Evolutionary conservation across 2,888 invertebrate genomes (phyloP).

Genomic region (Baronia brevicornis): DNA sequence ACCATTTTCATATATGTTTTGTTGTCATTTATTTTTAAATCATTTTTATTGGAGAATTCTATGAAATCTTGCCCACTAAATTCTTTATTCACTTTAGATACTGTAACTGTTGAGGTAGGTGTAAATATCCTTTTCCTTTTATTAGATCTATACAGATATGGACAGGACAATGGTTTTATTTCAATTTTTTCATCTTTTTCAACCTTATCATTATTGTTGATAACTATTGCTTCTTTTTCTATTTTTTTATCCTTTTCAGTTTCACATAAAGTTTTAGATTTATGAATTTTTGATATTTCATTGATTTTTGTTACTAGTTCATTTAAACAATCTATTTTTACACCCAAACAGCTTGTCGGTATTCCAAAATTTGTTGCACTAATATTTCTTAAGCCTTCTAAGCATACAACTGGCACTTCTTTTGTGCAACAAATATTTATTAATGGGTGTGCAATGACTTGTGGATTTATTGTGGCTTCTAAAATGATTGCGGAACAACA

Average conservation of each 20-base stretch:
- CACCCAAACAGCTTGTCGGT: conserved; percentile 54
- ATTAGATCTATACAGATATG: conserved; percentile 48
- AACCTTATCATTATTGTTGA: conserved; percentile 10
- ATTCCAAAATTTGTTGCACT: conserved; percentile 49
- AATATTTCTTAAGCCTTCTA: conserved; percentile 43
- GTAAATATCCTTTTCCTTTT: conserved; percentile 52
- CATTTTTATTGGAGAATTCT: conserved; percentile 32
- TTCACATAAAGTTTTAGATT: too few relatives aligned
- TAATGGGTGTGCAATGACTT: conserved; percentile 53
- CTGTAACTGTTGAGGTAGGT: conserved; percentile 27
- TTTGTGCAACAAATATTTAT: conserved; percentile 41
- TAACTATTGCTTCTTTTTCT: conserved; percentile 6
- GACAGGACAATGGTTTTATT: conserved; percentile 21
- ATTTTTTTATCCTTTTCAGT: too few relatives aligned
- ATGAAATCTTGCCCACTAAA: conserved; percentile 56
- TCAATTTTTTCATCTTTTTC: conserved; percentile 17
- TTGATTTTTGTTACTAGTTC: conserved; percentile 31
- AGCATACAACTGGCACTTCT: conserved; percentile 48
- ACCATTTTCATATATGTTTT: conserved; percentile 53
- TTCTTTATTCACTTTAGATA: conserved; percentile 21
- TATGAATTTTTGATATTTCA: conserved; percentile 32
- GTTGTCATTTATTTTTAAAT: conserved; percentile 22
- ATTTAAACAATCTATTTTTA: conserved; percentile 34
- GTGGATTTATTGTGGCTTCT: conserved; percentile 55
- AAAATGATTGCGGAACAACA: conserved; percentile 52